Percentiles rank a stretch among this genome's conserved stretches.
phyloP scores from a whole-genome alignment of 2,113 vertebrate species.

The Lepisosteus oculatus region DNA sequence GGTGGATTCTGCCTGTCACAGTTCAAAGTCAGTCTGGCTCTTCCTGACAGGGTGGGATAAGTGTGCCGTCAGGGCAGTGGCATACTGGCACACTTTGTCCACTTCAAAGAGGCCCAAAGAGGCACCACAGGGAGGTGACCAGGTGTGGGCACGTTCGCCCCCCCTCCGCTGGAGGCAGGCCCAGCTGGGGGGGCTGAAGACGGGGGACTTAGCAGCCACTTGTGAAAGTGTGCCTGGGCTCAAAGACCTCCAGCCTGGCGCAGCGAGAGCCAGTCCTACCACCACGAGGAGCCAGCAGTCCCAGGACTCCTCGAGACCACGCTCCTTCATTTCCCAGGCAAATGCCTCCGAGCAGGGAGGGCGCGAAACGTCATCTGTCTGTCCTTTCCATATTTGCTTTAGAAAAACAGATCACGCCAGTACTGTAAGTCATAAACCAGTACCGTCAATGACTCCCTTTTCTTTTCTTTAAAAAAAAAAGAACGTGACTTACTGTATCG shows the following conservation, averaged over 20 bases:
- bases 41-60: conserved; percentile 28
- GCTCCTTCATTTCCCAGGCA: not conserved
- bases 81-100: not conserved
- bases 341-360: not conserved
- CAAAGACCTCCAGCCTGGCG: not conserved
- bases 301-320: no score
- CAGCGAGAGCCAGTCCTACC: not conserved
- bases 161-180: not conserved
- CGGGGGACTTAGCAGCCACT: not conserved
- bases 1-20: no score
- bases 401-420: no score
- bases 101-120: conserved; percentile 31
- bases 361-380: not conserved
- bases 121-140: not conserved
- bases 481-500: no score
- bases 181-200: not conserved
- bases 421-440: not conserved
- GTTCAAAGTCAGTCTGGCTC: not conserved
- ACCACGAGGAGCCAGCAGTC: not conserved
- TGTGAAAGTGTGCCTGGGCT: conserved; percentile 16
- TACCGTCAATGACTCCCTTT: not conserved
- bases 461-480: no score
- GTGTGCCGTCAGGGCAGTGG: not conserved
- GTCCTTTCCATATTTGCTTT: not conserved
- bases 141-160: no score